Evolutionary conservation across 1,140 invertebrate species (phyloP), one percentile per base, ranked within the genome.

Genomic region (Heliconius melpomene): DNA sequence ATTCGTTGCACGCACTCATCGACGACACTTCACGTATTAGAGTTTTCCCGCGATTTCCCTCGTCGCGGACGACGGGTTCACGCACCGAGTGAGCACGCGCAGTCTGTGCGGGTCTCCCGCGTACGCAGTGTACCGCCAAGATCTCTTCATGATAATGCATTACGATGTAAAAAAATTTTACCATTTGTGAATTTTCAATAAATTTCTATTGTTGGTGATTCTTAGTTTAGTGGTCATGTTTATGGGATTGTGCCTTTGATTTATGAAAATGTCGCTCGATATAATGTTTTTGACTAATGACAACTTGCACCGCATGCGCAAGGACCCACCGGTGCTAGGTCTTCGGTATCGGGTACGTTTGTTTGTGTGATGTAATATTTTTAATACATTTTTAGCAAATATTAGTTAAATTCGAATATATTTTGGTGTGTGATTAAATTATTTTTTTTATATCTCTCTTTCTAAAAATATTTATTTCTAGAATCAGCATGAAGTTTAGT

Each of bases 201-300:
- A 78, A 54, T 71, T 26, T 20, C 54, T 57, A 52, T 79, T 75
- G 71, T 73, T 52, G 32, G 77, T 79, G 87, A 88, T 85, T 84
- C 83, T 83, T 77, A 83, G 79, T 83, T 82, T 77, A 84, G 86
- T 88, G 87, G 85, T 85, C 86, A 86, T 90, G 88, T 88, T 82
- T 82, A 78, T 82, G 75, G 74, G 80, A 78, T 80, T 83, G 77
- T 81, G 80, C 38, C 38, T 82, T 40, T 83, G 75, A 82, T 29
- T 77, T n/a, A 32, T 16, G 76, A 91, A 77, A 74, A 94, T 94
- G 93, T 92, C 92, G 74, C 81, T 93, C 84, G 93, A 94, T 91
- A 94, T 94, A 78, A 95, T 95, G 94, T 94, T 95, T 92, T 91
- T 95, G 85, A 94, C 94, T 20, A 94, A 95, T 78, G 94, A 95